phyloP scores from a whole-genome alignment of 23 tunicate species.

The Phallusia fumigata region DNA sequence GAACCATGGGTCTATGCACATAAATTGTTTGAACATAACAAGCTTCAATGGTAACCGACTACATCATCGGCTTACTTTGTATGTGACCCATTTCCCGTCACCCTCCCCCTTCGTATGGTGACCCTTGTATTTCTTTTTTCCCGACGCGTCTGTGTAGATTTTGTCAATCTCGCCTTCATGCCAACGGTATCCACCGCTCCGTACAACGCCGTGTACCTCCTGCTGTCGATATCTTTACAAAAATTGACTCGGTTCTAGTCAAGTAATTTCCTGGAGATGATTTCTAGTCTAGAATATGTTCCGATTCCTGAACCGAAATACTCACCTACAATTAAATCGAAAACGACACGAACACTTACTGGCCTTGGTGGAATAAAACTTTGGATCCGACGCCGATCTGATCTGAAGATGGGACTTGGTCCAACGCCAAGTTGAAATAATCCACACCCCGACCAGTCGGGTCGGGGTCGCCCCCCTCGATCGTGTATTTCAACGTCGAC shows the following conservation, averaged over 20 bases:
- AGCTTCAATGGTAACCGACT: too few species aligned
- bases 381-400: conserved; percentile 80
- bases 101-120: conserved; percentile 72
- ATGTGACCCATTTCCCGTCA: conserved; percentile 92
- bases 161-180: conserved; percentile 80
- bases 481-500: conserved; percentile 64
- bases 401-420: conserved; percentile 63
- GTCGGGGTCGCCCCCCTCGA: conserved; percentile 94
- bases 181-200: conserved; percentile 89
- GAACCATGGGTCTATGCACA: too few species aligned
- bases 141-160: conserved; percentile 39
- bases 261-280: too few species aligned
- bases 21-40: too few species aligned
- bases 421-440: conserved; percentile 80
- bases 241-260: too few species aligned
- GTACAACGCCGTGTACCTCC: conserved; percentile 56
- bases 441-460: conserved; percentile 85
- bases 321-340: too few species aligned
- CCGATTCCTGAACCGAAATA: too few species aligned
- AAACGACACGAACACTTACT: conserved; percentile 33
- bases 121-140: conserved; percentile 59
- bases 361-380: conserved; percentile 89
- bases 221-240: conserved; percentile 53
- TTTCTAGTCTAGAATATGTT: too few species aligned
- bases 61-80: conserved; percentile 36